Evolutionary conservation across 2,797 vertebrate species (phyloP).

Genomic region (Carcharodon carcharias): DNA sequence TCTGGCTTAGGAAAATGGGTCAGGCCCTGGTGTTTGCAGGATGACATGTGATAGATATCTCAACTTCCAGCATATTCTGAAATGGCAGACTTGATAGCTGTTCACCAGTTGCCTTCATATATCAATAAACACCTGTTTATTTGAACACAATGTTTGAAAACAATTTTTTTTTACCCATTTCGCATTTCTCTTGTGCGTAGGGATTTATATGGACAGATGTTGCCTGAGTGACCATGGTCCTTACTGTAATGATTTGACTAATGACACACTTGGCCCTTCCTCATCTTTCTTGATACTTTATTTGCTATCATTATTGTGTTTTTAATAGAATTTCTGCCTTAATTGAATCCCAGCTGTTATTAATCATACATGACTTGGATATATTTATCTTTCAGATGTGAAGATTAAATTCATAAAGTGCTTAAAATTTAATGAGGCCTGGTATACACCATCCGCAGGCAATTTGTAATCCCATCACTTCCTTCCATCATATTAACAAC

Average conservation of each 20-base stretch:
- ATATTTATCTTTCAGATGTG: conserved; percentile 38
- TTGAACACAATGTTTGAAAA: background rate
- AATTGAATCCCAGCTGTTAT: conserved; percentile 39
- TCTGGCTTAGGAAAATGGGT: background rate
- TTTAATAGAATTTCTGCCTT: conserved; percentile 38
- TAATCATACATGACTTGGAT: conserved; percentile 39
- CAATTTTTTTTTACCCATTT: background rate
- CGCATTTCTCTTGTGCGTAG: background rate
- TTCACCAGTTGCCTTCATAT: background rate
- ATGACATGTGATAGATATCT: background rate
- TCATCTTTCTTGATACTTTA: conserved; percentile 29
- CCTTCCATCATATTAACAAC: conserved; percentile 47
- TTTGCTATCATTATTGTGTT: conserved; percentile 32
- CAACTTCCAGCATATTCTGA: background rate
- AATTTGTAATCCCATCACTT: conserved; percentile 52
- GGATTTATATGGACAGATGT: background rate
- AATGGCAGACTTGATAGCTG: background rate
- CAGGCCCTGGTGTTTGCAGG: too few relatives aligned
- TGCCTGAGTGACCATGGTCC: conserved; percentile 19
- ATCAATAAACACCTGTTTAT: background rate
- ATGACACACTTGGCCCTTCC: conserved; percentile 3
- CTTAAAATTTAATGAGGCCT: conserved; percentile 50
- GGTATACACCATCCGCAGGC: conserved; percentile 41
- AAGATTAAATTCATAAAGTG: conserved; percentile 41
- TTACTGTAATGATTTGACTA: conserved; percentile 29